These are phyloP conservation scores for Lumbricus terrestris DNA, from an alignment of 2,888 invertebrate genomes.

Conservation along the genomic window DNA sequence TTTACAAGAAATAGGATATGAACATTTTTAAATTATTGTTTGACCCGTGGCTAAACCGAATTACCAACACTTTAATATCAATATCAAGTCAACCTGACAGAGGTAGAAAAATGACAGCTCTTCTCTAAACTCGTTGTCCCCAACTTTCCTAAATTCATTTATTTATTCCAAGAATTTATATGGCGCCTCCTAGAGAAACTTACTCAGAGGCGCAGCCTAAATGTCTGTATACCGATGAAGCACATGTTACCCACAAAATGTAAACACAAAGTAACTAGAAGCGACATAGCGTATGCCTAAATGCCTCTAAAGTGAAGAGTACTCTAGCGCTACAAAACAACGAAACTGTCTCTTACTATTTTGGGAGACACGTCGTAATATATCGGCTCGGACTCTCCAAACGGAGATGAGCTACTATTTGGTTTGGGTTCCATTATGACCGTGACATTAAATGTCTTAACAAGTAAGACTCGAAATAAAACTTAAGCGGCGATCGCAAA, in stretches of 20 bases:
- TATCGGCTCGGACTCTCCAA: constrained; percentile 10
- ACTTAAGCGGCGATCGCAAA: not conserved
- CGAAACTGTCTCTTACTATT: constrained; percentile 10
- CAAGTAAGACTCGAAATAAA: not conserved
- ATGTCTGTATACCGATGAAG: not conserved
- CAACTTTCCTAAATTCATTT: too few species aligned
- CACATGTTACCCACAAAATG: not conserved
- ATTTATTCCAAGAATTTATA: too few species aligned
- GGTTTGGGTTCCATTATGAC: not conserved
- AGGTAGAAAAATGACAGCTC: too few species aligned
- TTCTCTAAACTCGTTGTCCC: too few species aligned
- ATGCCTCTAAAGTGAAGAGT: not conserved
- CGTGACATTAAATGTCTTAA: not conserved
- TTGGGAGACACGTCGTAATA: constrained; percentile 7
- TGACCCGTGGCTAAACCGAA: too few species aligned
- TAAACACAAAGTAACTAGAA: too few species aligned
- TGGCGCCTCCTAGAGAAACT: too few species aligned
- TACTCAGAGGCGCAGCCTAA: too few species aligned
- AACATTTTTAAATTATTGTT: too few species aligned
- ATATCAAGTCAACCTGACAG: too few species aligned
- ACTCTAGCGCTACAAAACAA: not conserved
- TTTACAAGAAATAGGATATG: too few species aligned
- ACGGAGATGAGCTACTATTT: not conserved
- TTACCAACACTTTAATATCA: too few species aligned
- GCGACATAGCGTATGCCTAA: not conserved